Percentiles rank a stretch among this genome's conserved stretches.
Evolutionary conservation across 2,797 vertebrate genomes (phyloP).

Genomic region (Schizopygopsis pylzovi): DNA sequence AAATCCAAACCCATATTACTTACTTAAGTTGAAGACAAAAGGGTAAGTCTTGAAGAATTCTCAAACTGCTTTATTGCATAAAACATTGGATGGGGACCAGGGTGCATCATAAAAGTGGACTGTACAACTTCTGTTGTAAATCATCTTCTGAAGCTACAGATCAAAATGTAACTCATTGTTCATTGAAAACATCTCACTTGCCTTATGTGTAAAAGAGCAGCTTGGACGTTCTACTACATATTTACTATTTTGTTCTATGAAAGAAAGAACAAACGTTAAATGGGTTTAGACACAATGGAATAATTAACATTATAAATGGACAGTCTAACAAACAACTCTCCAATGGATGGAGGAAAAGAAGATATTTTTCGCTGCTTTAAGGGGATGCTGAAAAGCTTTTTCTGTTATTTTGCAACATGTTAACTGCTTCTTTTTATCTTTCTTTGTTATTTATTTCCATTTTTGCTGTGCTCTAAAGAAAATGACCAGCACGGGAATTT

Average conservation of each 20-base stretch:
- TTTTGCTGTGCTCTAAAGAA: conserved; percentile 46
- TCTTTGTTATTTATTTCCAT: conserved; percentile 6
- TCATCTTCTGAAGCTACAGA: background rate
- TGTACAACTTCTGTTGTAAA: background rate
- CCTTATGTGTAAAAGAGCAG: background rate
- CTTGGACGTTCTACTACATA: background rate
- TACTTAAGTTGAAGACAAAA: background rate
- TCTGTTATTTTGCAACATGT: conserved; percentile 62
- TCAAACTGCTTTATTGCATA: background rate
- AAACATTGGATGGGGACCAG: background rate
- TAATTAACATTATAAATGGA: background rate
- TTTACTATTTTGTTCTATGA: background rate
- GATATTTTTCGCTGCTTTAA: conserved; percentile 38
- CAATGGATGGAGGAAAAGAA: background rate
- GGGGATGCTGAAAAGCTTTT: conserved; percentile 68
- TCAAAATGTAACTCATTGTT: background rate
- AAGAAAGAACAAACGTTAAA: background rate
- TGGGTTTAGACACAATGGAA: background rate
- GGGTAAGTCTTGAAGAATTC: background rate
- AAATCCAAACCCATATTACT: background rate
- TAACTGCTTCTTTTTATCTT: conserved; percentile 22
- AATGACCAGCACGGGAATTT: conserved; percentile 61
- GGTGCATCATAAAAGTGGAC: background rate
- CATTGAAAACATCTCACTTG: background rate
- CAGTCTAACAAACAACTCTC: background rate